phyloP scores from a whole-genome alignment of 2,797 vertebrate genomes.

The Heterohyrax brucei region DNA sequence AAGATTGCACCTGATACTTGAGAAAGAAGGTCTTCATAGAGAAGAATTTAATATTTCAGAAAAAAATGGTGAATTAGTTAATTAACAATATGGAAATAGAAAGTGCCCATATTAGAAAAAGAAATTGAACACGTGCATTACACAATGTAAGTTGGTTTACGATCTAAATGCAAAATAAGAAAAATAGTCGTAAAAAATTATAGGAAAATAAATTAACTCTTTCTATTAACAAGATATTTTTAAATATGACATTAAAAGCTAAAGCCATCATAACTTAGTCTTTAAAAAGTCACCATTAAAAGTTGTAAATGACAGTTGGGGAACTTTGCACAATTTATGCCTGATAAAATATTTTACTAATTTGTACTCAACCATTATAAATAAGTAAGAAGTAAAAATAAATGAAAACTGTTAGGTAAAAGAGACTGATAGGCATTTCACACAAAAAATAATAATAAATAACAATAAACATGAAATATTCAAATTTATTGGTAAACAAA shows the following conservation, averaged over 20 bases:
- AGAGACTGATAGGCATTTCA: neutral
- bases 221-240: neutral
- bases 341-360: neutral
- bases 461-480: neutral
- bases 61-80: neutral
- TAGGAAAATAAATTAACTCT: neutral
- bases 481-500: constrained; percentile 2
- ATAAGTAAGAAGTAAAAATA: neutral
- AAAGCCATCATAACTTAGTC: neutral
- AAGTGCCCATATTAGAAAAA: neutral
- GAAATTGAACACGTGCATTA: neutral
- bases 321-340: neutral
- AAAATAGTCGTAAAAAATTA: neutral
- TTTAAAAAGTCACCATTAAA: neutral
- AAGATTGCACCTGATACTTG: neutral
- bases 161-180: neutral
- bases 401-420: constrained; percentile 6
- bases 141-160: neutral
- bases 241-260: neutral
- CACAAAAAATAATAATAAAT: neutral
- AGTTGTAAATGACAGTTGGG: neutral
- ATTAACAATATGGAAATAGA: neutral
- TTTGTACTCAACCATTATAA: neutral
- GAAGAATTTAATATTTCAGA: neutral
- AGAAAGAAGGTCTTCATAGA: neutral